A percentile compares a stretch with the other conserved stretches of the same genome.
Evolutionary conservation across 1,140 invertebrate species (phyloP).

Genomic region (Araneus ventricosus): DNA sequence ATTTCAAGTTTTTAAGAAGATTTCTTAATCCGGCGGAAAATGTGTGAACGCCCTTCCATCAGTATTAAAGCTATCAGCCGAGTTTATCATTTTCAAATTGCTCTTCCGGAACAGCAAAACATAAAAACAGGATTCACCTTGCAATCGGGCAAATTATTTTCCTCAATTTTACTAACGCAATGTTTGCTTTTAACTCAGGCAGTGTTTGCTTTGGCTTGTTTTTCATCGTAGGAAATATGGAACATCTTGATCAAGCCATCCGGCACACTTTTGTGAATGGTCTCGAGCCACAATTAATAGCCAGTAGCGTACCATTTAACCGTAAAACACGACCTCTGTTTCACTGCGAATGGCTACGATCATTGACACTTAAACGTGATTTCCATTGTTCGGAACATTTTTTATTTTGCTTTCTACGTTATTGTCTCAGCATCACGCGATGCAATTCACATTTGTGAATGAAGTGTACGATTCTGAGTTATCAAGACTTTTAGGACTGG

Average conservation of each 20-base stretch:
- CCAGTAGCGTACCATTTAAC: conserved; percentile 6
- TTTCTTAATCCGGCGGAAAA: too few species aligned
- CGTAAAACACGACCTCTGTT: conserved; percentile 20
- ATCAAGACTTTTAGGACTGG: background rate
- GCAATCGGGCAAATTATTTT: background rate
- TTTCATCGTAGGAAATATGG: background rate
- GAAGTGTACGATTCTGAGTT: background rate
- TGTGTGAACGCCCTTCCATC: too few species aligned
- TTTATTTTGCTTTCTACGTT: conserved; percentile 14
- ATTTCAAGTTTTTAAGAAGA: too few species aligned
- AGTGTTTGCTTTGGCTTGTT: background rate
- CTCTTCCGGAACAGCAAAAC: background rate
- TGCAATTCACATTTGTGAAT: conserved; percentile 16
- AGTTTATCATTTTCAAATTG: background rate
- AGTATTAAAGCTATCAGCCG: too few species aligned
- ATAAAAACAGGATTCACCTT: background rate
- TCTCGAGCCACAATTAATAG: conserved; percentile 16
- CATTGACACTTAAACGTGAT: conserved; percentile 37
- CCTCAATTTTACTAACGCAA: background rate
- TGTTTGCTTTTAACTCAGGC: background rate
- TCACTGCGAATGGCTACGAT: conserved; percentile 1
- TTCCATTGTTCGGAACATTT: conserved; percentile 22
- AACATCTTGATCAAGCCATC: background rate
- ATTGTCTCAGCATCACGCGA: conserved; percentile 18
- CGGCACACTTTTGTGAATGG: background rate